These are phyloP conservation scores for Kradibia gibbosae DNA, from an alignment of 1,140 invertebrate species.

Conservation along the genomic window DNA sequence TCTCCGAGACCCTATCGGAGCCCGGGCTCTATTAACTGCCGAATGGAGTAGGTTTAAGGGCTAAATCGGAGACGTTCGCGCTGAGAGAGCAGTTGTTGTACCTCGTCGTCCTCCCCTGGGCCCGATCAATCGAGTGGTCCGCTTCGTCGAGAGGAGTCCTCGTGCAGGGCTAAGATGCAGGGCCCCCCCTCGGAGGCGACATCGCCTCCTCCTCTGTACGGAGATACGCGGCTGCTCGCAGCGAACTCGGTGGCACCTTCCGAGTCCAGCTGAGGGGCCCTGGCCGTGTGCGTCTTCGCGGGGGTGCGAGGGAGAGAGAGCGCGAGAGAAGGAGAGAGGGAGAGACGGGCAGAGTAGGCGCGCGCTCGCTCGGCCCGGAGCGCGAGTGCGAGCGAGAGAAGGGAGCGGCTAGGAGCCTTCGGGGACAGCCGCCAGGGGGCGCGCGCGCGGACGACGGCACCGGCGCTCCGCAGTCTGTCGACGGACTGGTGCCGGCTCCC, in stretches of 20 bases:
- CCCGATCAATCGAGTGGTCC: too few relatives aligned
- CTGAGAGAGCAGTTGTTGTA: too few relatives aligned
- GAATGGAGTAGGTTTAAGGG: too few relatives aligned
- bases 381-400: not conserved
- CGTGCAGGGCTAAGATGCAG: too few relatives aligned
- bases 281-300: not conserved
- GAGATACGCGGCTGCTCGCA: too few relatives aligned
- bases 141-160: too few relatives aligned
- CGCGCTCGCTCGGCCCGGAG: not conserved
- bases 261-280: too few relatives aligned
- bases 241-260: not conserved
- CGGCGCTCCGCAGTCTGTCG: not conserved
- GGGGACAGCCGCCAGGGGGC: constrained; percentile 53
- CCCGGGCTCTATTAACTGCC: too few relatives aligned
- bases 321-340: not conserved
- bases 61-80: too few relatives aligned
- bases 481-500: constrained; percentile 45
- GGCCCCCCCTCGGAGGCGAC: too few relatives aligned
- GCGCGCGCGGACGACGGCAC: constrained; percentile 46
- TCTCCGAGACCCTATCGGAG: not conserved
- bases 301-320: not conserved
- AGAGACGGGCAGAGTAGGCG: constrained; percentile 22
- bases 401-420: not conserved
- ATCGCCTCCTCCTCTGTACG: too few relatives aligned
- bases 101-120: too few relatives aligned